These are phyloP conservation scores for Platysteira castanea DNA, from an alignment of 2,113 vertebrate species.

Conservation along the genomic window DNA sequence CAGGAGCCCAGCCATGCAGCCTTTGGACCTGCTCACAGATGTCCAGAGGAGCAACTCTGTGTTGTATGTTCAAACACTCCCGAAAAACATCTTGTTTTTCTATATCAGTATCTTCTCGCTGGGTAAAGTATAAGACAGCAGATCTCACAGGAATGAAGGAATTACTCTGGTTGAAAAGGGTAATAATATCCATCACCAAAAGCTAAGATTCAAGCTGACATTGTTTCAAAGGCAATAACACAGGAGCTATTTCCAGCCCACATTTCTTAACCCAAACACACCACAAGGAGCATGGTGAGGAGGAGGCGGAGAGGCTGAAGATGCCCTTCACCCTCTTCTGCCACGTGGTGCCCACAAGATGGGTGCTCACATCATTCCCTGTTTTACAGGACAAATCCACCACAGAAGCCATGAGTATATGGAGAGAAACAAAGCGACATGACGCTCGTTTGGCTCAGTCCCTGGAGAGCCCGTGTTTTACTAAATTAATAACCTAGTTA, in stretches of 20 bases:
- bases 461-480: slow-evolving; percentile 30
- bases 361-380: neutral
- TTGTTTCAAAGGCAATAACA: neutral
- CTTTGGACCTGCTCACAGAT: neutral
- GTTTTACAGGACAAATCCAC: neutral
- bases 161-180: neutral
- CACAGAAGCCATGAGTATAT: neutral
- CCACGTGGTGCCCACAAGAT: neutral
- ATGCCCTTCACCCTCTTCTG: neutral
- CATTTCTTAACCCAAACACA: neutral
- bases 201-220: neutral
- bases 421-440: neutral
- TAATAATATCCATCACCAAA: neutral
- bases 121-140: neutral
- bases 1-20: neutral
- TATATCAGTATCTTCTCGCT: neutral
- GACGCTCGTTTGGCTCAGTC: neutral
- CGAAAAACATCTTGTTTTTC: neutral
- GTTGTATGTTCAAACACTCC: neutral
- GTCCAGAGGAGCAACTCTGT: neutral
- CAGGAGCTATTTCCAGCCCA: neutral
- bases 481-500: slow-evolving; percentile 54
- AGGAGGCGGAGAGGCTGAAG: neutral
- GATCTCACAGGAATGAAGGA: neutral
- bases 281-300: neutral